These are phyloP conservation scores for Olivierus martensii DNA, from an alignment of 1,140 invertebrate genomes.

Conservation along the genomic window DNA sequence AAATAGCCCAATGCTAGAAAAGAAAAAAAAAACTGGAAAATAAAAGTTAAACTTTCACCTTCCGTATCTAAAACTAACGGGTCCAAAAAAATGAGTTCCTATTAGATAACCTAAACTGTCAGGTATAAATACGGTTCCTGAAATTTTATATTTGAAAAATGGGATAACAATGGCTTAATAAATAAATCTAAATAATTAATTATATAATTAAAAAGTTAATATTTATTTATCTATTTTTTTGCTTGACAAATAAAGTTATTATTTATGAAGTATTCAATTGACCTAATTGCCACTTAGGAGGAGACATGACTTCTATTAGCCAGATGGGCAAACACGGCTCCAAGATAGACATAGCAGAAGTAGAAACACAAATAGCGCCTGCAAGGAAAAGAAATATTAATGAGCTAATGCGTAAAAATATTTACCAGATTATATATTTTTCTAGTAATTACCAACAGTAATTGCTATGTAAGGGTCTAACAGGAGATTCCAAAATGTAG, in stretches of 20 bases:
- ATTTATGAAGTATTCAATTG: constrained; percentile 3
- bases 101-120: constrained; percentile 67
- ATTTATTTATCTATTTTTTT: neutral
- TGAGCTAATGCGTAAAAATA: too few species aligned
- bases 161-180: neutral
- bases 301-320: constrained; percentile 53
- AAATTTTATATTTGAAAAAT: neutral
- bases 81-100: constrained; percentile 59
- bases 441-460: constrained; percentile 37
- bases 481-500: constrained; percentile 24
- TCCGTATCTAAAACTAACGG: constrained; percentile 45
- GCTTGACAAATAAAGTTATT: neutral
- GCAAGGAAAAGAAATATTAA: constrained; percentile 21
- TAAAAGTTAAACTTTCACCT: too few species aligned
- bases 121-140: constrained; percentile 65
- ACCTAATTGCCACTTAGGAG: constrained; percentile 40
- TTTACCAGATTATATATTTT: too few species aligned
- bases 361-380: constrained; percentile 55
- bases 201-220: too few species aligned
- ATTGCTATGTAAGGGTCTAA: constrained; percentile 41
- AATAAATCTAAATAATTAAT: neutral
- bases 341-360: constrained; percentile 59
- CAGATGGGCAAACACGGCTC: constrained; percentile 70
- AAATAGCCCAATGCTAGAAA: too few species aligned
- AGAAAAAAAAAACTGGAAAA: too few species aligned